These are phyloP conservation scores for Acyrthosiphon pisum DNA, from an alignment of 1,140 invertebrate genomes.

Conservation along the genomic window DNA sequence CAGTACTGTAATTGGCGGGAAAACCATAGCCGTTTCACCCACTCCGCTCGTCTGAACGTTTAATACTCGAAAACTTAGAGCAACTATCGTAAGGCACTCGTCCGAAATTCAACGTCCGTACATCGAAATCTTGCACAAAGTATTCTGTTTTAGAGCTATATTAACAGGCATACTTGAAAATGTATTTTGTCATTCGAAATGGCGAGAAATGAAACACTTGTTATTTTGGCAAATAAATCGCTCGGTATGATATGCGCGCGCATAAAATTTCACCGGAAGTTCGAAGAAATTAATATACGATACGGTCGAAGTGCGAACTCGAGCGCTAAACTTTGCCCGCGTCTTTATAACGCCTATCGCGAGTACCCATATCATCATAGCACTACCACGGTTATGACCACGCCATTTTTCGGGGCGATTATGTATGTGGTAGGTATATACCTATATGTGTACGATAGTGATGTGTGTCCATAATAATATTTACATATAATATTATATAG, in stretches of 20 bases:
- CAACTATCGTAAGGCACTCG: background rate
- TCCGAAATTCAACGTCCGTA: too few species aligned
- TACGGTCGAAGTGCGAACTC: background rate
- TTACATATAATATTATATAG: background rate
- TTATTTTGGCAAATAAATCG: too few species aligned
- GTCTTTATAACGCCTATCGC: background rate
- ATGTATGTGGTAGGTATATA: too few species aligned
- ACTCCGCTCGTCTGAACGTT: background rate
- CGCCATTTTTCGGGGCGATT: too few species aligned
- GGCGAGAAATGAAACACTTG: background rate
- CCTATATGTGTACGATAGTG: too few species aligned
- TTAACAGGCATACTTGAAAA: background rate
- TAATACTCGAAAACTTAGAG: background rate
- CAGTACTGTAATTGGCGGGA: background rate
- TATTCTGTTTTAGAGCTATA: too few species aligned
- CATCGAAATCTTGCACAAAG: too few species aligned
- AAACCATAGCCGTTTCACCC: fast-evolving
- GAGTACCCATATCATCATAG: background rate
- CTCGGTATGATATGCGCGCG: too few species aligned
- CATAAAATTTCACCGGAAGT: background rate
- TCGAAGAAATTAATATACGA: background rate
- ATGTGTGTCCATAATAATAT: too few species aligned
- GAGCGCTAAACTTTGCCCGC: background rate
- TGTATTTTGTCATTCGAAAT: too few species aligned
- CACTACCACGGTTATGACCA: too few species aligned